These are phyloP conservation scores for Riparia riparia DNA, from an alignment of 2,113 vertebrate species.

Conservation along the genomic window DNA sequence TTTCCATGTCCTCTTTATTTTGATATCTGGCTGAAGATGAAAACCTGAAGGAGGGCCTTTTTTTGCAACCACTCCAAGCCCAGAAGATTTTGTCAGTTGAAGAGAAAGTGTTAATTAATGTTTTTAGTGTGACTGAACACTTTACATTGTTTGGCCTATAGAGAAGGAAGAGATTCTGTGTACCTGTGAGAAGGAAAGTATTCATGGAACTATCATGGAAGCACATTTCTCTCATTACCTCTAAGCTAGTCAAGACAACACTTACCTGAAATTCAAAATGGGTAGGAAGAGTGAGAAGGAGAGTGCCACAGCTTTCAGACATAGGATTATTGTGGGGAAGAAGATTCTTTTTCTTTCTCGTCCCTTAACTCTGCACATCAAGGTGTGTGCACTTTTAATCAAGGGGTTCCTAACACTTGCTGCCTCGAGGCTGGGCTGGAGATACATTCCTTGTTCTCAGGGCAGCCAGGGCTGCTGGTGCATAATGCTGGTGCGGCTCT, in stretches of 20 bases:
- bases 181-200: not conserved
- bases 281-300: not conserved
- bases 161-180: not conserved
- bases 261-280: not conserved
- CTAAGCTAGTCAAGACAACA: not conserved
- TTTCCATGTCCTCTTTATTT: not conserved
- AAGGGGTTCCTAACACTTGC: not conserved
- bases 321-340: not conserved
- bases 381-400: not conserved
- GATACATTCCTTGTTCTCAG: not conserved
- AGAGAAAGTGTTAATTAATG: not conserved
- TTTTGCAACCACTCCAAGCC: not conserved
- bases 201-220: not conserved
- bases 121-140: not conserved
- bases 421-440: not conserved
- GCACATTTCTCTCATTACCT: not conserved
- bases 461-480: not conserved
- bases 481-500: not conserved
- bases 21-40: not conserved
- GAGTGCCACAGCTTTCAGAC: not conserved
- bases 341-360: not conserved
- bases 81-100: not conserved
- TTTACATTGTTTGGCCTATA: not conserved
- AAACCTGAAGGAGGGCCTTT: not conserved
- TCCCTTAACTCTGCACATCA: fast-evolving